Percentiles rank a stretch among this genome's conserved stretches.
Conservation (phyloP, 35 echinoderm and acorn worm genomes). For the Ophioderma brevispina region DNA sequence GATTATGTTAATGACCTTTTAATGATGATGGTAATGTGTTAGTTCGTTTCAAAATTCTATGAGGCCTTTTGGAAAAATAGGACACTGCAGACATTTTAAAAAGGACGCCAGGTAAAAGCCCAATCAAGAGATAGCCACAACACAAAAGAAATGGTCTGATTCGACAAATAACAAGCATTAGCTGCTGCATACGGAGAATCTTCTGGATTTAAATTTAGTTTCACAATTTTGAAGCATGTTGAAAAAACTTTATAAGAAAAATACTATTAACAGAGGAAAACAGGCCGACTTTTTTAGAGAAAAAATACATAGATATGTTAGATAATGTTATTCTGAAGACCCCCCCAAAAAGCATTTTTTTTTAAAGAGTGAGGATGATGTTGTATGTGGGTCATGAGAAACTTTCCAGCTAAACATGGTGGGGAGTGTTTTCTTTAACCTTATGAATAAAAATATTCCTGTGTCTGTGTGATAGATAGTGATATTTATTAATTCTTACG, state of each 20-base stretch:
- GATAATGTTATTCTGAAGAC: not conserved
- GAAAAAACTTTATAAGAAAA: not conserved
- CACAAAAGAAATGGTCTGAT: not conserved
- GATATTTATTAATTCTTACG: not conserved
- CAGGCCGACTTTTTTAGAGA: too few relatives aligned
- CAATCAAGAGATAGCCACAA: not conserved
- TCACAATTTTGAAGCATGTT: not conserved
- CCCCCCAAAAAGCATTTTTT: not conserved
- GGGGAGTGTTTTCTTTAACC: not conserved
- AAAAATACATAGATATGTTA: not conserved
- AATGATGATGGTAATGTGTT: not conserved
- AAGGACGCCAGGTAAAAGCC: not conserved
- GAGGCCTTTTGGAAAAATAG: not conserved
- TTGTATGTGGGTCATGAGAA: not conserved
- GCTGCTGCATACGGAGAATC: not conserved
- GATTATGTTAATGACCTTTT: not conserved
- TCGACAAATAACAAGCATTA: not conserved
- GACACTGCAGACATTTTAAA: not conserved
- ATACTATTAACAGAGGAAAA: too few relatives aligned
- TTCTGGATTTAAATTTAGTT: not conserved
- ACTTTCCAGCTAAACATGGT: not conserved
- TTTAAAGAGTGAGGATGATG: not conserved
- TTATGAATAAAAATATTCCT: not conserved
- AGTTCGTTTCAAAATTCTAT: not conserved
- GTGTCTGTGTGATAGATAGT: not conserved